These are phyloP conservation scores for Athalia cordata DNA, from an alignment of 2,888 invertebrate species.

Conservation along the genomic window DNA sequence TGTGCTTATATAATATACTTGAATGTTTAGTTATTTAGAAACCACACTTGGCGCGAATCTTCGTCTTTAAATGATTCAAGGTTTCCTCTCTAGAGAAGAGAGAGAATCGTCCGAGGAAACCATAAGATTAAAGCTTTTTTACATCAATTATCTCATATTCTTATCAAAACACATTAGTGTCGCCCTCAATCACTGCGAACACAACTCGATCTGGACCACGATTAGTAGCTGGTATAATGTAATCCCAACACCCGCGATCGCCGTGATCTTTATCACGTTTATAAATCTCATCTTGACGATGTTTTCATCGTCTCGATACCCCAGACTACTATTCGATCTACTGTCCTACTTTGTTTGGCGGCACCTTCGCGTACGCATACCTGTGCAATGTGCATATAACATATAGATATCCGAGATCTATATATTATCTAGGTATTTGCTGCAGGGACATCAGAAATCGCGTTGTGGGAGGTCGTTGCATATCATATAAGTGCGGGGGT, in stretches of 20 bases:
- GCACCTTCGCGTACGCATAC: too few relatives aligned
- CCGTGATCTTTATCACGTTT: slow-evolving; percentile 12
- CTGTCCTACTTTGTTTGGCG: slow-evolving; percentile 17
- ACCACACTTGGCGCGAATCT: too few relatives aligned
- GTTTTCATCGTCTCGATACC: slow-evolving; percentile 7
- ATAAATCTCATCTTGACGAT: slow-evolving; percentile 15
- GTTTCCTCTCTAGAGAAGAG: too few relatives aligned
- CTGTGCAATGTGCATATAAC: background rate
- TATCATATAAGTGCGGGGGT: background rate
- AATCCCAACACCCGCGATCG: background rate
- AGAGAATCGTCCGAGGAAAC: too few relatives aligned
- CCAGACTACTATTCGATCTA: background rate
- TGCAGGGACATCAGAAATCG: background rate
- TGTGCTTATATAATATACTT: too few relatives aligned
- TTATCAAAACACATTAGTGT: slow-evolving; percentile 40
- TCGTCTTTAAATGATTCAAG: too few relatives aligned
- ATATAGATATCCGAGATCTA: background rate
- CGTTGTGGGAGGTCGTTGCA: background rate
- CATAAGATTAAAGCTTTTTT: background rate
- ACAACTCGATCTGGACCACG: background rate
- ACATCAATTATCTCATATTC: background rate
- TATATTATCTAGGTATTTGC: background rate
- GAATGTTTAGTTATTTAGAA: too few relatives aligned
- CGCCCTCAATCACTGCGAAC: slow-evolving; percentile 14
- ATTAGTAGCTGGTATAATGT: background rate